Evolutionary conservation across 2,113 vertebrate genomes (phyloP).

Genomic region (Symphodus melops): DNA sequence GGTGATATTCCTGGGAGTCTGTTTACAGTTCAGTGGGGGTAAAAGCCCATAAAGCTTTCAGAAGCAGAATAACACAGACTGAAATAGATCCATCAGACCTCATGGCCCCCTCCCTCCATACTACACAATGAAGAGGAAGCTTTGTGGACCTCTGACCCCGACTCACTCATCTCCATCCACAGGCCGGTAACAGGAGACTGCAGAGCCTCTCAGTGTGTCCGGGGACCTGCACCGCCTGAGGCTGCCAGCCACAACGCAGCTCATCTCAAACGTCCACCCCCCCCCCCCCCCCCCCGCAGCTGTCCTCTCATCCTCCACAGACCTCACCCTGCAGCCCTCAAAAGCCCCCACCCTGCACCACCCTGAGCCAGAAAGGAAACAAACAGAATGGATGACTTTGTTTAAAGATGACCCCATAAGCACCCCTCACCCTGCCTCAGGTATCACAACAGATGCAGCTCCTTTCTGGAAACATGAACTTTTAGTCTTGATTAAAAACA

Average conservation of each 20-base stretch:
- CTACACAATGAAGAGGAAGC: constrained; percentile 40
- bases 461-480: constrained; percentile 33
- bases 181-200: constrained; percentile 49
- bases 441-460: constrained; percentile 36
- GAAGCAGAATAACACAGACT: constrained; percentile 21
- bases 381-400: constrained; percentile 44
- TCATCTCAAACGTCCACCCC: constrained; percentile 16
- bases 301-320: neutral
- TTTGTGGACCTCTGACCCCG: constrained; percentile 42
- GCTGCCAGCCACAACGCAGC: constrained; percentile 20
- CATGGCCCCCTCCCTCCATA: constrained; percentile 19
- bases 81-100: constrained; percentile 43
- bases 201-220: neutral
- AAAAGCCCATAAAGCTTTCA: constrained; percentile 32
- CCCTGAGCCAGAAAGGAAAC: constrained; percentile 30
- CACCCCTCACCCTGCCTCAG: constrained; percentile 11
- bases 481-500: constrained; percentile 37
- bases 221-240: neutral
- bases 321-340: neutral
- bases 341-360: neutral
- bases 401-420: constrained; percentile 11
- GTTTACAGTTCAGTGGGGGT: constrained; percentile 21
- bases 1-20: neutral
- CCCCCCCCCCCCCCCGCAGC: neutral
- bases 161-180: constrained; percentile 46